Conservation (phyloP, 2,113 vertebrate genomes). For the Fregetta grallaria region DNA sequence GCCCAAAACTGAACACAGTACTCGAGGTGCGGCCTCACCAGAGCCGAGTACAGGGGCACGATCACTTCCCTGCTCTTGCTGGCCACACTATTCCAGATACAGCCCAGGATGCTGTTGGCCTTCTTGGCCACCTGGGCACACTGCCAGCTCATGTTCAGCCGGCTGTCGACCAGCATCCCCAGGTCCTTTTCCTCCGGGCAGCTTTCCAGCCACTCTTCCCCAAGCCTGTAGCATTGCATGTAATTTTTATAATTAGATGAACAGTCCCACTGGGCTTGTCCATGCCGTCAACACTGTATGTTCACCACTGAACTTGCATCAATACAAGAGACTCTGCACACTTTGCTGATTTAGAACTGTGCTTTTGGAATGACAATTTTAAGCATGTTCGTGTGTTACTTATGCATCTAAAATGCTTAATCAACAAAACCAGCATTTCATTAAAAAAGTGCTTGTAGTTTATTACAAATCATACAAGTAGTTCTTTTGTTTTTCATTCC, state of each 20-base stretch:
- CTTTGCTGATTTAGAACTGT: background rate
- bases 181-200: too few species aligned
- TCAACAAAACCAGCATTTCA: background rate
- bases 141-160: too few species aligned
- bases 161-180: too few species aligned
- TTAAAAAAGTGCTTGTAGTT: background rate
- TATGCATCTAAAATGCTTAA: background rate
- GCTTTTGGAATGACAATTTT: background rate
- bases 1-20: too few species aligned
- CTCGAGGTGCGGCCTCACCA: too few species aligned
- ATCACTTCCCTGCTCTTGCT: too few species aligned
- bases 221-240: too few species aligned
- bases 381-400: background rate
- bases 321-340: background rate
- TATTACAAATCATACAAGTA: background rate
- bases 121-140: too few species aligned
- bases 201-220: too few species aligned
- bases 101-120: too few species aligned
- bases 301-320: background rate
- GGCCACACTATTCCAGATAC: too few species aligned
- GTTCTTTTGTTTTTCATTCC: background rate
- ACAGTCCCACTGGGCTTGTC: background rate
- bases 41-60: too few species aligned
- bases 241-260: background rate
- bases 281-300: background rate